phyloP scores from a whole-genome alignment of 2,797 vertebrate genomes.

The Lutjanus campechanus region DNA sequence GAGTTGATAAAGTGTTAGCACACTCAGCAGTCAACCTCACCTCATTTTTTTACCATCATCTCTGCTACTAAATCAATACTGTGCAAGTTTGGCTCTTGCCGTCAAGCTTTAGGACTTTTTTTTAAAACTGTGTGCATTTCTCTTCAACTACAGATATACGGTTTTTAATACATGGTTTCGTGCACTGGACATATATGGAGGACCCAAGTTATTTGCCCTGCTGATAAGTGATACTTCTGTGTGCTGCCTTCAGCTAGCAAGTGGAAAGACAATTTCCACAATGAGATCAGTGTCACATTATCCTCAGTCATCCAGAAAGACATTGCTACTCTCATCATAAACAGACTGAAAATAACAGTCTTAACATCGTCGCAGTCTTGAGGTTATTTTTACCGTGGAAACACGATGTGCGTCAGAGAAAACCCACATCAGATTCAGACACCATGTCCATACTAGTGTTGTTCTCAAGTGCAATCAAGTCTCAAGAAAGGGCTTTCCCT shows the following conservation, averaged over 20 bases:
- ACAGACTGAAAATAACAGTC: neutral
- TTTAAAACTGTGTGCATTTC: neutral
- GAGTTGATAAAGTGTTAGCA: constrained; percentile 42
- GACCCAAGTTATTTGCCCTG: neutral
- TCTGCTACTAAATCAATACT: constrained; percentile 10
- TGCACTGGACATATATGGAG: neutral
- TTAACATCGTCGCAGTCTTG: neutral
- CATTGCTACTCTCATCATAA: neutral
- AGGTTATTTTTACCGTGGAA: constrained; percentile 2
- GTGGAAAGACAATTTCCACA: neutral
- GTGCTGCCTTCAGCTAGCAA: neutral
- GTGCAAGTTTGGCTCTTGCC: neutral
- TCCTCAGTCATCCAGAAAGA: neutral
- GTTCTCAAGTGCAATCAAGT: constrained; percentile 11
- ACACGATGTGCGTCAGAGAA: neutral
- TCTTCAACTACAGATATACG: neutral
- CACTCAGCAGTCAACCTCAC: constrained; percentile 21
- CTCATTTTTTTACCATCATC: constrained; percentile 24
- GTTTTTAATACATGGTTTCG: neutral
- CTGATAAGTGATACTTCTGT: neutral
- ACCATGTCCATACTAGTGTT: neutral
- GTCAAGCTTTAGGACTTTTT: neutral
- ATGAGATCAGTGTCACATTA: constrained; percentile 5
- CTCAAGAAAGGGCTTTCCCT: constrained; percentile 9
- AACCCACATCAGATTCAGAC: neutral